These are phyloP conservation scores for Trichogramma pretiosum DNA, from an alignment of 1,140 invertebrate species.

Conservation along the genomic window DNA sequence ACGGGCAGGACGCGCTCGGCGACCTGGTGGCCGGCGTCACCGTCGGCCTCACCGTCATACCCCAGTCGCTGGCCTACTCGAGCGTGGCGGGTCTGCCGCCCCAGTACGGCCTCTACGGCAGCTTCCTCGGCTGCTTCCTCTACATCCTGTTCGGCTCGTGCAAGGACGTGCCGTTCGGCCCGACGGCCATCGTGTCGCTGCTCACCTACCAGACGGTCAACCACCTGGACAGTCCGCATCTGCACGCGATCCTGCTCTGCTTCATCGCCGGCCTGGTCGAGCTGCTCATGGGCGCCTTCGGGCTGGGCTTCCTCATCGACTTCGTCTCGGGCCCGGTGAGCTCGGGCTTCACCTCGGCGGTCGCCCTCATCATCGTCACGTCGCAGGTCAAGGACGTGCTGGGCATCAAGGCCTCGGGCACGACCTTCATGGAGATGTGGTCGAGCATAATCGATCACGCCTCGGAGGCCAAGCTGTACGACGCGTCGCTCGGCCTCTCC, in stretches of 20 bases:
- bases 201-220: constrained; percentile 68
- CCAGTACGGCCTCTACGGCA: constrained; percentile 82
- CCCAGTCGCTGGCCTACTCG: constrained; percentile 75
- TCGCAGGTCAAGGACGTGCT: constrained; percentile 81
- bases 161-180: constrained; percentile 81
- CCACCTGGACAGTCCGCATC: constrained; percentile 48
- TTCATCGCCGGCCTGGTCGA: constrained; percentile 74
- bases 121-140: constrained; percentile 82
- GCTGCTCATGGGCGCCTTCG: constrained; percentile 76
- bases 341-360: constrained; percentile 86
- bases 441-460: constrained; percentile 55
- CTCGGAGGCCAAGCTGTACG: constrained; percentile 53
- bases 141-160: constrained; percentile 87
- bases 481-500: constrained; percentile 59
- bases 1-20: constrained; percentile 55
- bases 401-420: constrained; percentile 65
- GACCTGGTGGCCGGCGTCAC: constrained; percentile 79
- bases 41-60: constrained; percentile 77
- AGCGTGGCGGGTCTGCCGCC: constrained; percentile 71
- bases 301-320: constrained; percentile 85
- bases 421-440: constrained; percentile 66
- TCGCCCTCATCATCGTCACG: constrained; percentile 80
- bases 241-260: constrained; percentile 71
- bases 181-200: constrained; percentile 74
- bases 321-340: constrained; percentile 90